phyloP scores from a whole-genome alignment of 2,797 vertebrate genomes.

The Pangasius sanitwongsei region DNA sequence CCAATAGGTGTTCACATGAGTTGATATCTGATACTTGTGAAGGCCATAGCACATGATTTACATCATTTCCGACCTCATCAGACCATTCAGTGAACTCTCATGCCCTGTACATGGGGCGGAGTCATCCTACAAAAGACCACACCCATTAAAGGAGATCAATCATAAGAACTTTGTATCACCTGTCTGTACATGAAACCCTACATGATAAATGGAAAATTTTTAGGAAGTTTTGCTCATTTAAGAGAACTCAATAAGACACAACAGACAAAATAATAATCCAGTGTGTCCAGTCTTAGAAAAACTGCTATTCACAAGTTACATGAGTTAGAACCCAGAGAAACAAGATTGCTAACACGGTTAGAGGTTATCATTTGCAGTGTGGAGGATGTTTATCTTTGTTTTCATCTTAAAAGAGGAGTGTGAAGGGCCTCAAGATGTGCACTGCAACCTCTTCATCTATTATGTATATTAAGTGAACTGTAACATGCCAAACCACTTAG shows the following conservation, averaged over 20 bases:
- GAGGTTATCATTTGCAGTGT: slow-evolving; percentile 23
- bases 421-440: slow-evolving; percentile 42
- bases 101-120: neutral
- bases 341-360: slow-evolving; percentile 41
- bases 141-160: neutral
- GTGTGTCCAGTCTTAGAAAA: neutral
- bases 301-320: slow-evolving; percentile 12
- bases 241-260: neutral
- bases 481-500: slow-evolving; percentile 54
- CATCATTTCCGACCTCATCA: neutral
- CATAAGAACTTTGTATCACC: neutral
- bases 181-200: neutral
- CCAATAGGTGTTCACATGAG: neutral
- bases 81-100: neutral
- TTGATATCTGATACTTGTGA: neutral
- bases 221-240: neutral
- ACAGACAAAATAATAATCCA: neutral
- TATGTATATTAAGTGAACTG: slow-evolving; percentile 60
- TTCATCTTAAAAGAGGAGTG: slow-evolving; percentile 49
- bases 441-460: slow-evolving; percentile 54
- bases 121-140: neutral
- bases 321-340: slow-evolving; percentile 28
- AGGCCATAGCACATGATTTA: neutral
- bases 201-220: neutral
- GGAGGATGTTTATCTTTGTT: slow-evolving; percentile 46